Evolutionary conservation across 2,113 vertebrate genomes (phyloP), one percentile per base, ranked within the genome.

Genomic region (Cyrtonyx montezumae): DNA sequence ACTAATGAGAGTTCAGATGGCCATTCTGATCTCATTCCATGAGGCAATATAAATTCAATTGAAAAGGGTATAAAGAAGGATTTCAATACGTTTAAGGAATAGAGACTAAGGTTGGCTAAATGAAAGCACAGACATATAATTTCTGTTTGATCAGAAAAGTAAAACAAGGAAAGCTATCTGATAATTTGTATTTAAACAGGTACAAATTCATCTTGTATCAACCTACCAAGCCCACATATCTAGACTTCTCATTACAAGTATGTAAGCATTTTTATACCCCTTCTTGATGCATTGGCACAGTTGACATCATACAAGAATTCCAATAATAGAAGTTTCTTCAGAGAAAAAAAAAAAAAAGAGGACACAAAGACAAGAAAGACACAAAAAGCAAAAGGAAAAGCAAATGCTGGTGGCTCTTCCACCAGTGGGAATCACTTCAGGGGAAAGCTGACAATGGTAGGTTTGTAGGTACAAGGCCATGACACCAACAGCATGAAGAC

Each of bases 321-420:
- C n/a, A 84, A 58, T 15, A 66, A 51, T 2, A 26, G 17, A 45
- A 37, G 37, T 21, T 91, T 48, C 2, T 55, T 79, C 11, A 1
- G 3, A 7, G 13, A 5, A 11, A 28, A 15, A 55, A 28, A 26
- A 62, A 36, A 0, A 3, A 4, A 0, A 0, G 8, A 1, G 26
- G 4, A 30, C 7, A 59, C 9, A 63, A 61, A 62, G 61, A 62
- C 11, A 78, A 55, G 56, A 61, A 65, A 36, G 32, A 28, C 3
- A 23, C 9, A 40, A 70, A 25, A 12, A 4, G 17, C 22, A 59
- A 80, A 80, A 5, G 9, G 28, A 79, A 75, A 56, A 56, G 55
- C 55, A 48, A 77, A 93, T 80, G 20, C 61, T 66, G n/a, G 18
- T 3, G 9, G 55, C 28, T 79, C 36, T 48, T 17, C 42, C 1